phyloP scores from a whole-genome alignment of 2,113 vertebrate species.

The Corydoras maculifer region DNA sequence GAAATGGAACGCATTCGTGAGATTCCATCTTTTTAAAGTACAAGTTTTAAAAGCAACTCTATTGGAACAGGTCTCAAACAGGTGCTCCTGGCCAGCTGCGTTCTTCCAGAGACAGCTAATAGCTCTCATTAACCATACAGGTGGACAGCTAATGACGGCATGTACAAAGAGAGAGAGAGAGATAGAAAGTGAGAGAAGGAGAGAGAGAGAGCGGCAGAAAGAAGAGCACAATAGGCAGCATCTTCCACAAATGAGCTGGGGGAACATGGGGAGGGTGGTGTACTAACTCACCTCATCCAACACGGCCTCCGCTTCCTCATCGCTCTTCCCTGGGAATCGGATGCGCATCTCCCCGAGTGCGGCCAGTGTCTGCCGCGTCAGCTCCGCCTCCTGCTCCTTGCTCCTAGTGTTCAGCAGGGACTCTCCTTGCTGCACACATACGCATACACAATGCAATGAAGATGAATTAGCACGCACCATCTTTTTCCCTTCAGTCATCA shows the following conservation, averaged over 20 bases:
- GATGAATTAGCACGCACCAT: conserved; percentile 41
- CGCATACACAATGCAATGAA: conserved; percentile 40
- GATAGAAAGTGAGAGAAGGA: not conserved
- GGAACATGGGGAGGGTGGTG: conserved; percentile 19
- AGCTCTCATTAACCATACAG: conserved; percentile 59
- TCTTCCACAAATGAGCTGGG: no score
- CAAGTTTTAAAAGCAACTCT: not conserved
- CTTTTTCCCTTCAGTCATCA: conserved; percentile 40
- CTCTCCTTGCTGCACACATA: conserved; percentile 68
- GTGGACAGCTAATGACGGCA: conserved; percentile 49
- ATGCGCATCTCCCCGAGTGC: conserved; percentile 87
- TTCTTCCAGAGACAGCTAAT: conserved; percentile 57
- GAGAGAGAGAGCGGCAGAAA: not conserved
- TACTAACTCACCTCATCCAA: conserved; percentile 81
- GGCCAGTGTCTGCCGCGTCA: conserved; percentile 81
- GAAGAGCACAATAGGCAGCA: no score
- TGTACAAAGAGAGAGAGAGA: conserved; percentile 16
- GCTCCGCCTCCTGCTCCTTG: conserved; percentile 83
- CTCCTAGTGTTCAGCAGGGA: conserved; percentile 76
- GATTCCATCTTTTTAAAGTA: no score
- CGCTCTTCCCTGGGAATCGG: conserved; percentile 87
- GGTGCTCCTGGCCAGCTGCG: conserved; percentile 38
- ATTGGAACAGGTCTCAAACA: conserved; percentile 45
- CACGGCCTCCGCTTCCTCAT: conserved; percentile 84
- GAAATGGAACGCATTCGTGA: no score